A percentile compares a stretch with the other conserved stretches of the same genome.
phyloP scores from a whole-genome alignment of 2,113 vertebrate genomes.

The Mirounga angustirostris region DNA sequence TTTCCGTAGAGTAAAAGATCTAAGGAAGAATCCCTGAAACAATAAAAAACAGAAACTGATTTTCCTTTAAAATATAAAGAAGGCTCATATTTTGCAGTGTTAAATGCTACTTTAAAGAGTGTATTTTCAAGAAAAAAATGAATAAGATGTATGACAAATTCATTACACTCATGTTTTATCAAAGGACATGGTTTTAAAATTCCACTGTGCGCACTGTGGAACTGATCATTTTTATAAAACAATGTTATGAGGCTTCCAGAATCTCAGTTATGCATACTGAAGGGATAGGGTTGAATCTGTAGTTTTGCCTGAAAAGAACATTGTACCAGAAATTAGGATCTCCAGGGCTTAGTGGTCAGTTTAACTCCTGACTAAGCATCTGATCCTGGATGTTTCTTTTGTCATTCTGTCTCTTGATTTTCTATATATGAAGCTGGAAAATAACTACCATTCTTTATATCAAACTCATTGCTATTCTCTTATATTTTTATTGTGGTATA shows the following conservation, averaged over 20 bases:
- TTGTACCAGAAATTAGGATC: background rate
- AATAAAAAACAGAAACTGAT: background rate
- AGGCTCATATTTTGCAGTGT: background rate
- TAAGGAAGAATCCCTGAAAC: background rate
- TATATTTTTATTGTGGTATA: background rate
- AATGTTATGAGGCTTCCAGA: background rate
- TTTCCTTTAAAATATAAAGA: background rate
- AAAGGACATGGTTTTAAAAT: slow-evolving; percentile 40
- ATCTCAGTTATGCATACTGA: background rate
- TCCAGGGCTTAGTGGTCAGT: background rate
- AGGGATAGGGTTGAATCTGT: background rate
- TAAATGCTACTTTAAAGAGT: slow-evolving; percentile 31
- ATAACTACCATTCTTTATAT: background rate
- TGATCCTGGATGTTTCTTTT: background rate
- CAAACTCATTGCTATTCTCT: background rate
- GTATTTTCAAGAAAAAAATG: background rate
- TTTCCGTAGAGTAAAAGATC: background rate
- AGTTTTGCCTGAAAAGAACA: slow-evolving; percentile 26
- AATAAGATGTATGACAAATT: background rate
- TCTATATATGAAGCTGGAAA: background rate
- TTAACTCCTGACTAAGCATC: background rate
- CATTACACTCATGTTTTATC: background rate
- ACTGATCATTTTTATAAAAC: background rate
- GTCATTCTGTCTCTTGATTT: background rate
- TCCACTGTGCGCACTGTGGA: background rate